Conservation (phyloP, 2,113 vertebrate genomes). For the Aptenodytes patagonicus region DNA sequence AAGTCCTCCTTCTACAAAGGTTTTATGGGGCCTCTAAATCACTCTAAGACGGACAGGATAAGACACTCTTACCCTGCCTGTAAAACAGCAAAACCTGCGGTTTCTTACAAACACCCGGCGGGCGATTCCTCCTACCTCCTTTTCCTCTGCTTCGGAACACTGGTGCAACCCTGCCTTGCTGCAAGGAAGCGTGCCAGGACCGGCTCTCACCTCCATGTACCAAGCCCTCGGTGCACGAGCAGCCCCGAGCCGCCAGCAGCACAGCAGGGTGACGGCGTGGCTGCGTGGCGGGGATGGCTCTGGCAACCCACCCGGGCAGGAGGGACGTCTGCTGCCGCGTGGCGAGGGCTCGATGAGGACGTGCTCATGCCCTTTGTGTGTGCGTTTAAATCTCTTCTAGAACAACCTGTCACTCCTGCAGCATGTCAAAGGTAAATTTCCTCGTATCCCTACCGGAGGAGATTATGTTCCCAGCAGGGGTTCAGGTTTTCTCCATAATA, state of each 20-base stretch:
- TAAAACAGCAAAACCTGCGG: not conserved
- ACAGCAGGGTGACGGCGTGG: fast-evolving
- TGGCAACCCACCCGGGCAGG: no score
- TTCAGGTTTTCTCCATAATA: not conserved
- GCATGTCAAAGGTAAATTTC: not conserved
- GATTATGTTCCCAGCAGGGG: not conserved
- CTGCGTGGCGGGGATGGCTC: fast-evolving
- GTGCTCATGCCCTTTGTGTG: not conserved
- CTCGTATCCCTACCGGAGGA: not conserved
- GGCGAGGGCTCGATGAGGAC: fast-evolving
- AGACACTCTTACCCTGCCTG: not conserved
- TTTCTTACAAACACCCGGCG: not conserved
- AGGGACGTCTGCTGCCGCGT: fast-evolving
- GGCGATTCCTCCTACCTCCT: not conserved
- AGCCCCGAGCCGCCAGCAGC: not conserved
- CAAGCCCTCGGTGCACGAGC: not conserved
- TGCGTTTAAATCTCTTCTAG: fast-evolving
- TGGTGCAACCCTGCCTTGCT: not conserved
- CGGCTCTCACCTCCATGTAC: fast-evolving
- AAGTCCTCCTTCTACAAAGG: not conserved
- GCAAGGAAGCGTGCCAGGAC: not conserved
- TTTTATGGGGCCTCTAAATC: not conserved
- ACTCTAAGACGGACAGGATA: fast-evolving
- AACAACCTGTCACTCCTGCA: not conserved
- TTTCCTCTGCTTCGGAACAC: not conserved